Evolutionary conservation across 2,797 vertebrate genomes (phyloP).

Genomic region (Arctocebus calabarensis): DNA sequence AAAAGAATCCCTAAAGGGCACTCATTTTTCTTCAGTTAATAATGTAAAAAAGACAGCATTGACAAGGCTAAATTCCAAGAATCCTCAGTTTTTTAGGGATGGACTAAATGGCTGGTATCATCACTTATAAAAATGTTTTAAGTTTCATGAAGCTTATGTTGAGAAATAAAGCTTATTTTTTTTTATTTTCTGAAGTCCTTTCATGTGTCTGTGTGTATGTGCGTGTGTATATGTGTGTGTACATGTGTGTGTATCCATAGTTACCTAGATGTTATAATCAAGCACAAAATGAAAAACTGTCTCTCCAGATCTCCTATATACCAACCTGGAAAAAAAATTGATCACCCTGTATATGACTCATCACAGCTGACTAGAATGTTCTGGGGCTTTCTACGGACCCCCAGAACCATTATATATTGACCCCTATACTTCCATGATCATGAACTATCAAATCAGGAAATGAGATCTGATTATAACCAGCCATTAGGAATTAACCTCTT

Average conservation of each 20-base stretch:
- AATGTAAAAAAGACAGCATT: neutral
- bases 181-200: neutral
- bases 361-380: neutral
- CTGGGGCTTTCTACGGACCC: neutral
- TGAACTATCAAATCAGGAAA: neutral
- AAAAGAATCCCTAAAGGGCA: neutral
- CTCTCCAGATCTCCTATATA: neutral
- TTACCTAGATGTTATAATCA: neutral
- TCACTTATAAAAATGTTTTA: neutral
- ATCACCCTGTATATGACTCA: neutral
- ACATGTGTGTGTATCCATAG: neutral
- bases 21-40: neutral
- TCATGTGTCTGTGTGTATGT: neutral
- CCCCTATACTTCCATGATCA: neutral
- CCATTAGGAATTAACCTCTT: neutral
- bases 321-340: neutral
- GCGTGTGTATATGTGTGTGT: neutral
- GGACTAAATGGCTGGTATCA: neutral
- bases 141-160: neutral
- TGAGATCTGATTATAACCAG: neutral
- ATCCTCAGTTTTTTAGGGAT: neutral
- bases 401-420: neutral
- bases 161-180: neutral
- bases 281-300: conserved; percentile 19
- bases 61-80: neutral